Evolutionary conservation across 2,888 invertebrate species (phyloP), one percentile per base, ranked within the genome.

Genomic region (Mesorhabditis belari): DNA sequence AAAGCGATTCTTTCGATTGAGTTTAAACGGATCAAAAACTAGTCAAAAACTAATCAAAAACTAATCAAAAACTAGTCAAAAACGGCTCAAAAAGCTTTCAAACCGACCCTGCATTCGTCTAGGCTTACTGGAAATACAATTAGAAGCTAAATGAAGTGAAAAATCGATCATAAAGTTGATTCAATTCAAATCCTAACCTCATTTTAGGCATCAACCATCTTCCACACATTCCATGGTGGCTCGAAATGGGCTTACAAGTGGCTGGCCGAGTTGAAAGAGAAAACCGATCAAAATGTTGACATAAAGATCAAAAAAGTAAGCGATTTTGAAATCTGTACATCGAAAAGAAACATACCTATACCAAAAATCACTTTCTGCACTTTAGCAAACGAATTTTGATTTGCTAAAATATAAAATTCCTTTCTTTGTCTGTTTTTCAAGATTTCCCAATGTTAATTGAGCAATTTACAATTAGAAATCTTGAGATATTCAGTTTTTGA

Each of bases 141-240:
- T n/a, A n/a, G n/a, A n/a, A n/a, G n/a, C n/a, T n/a, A n/a, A n/a
- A n/a, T n/a, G n/a, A n/a, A n/a, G n/a, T n/a, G n/a, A n/a, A n/a
- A n/a, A n/a, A n/a, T n/a, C n/a, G n/a, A n/a, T n/a, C n/a, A n/a
- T n/a, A n/a, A n/a, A n/a, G n/a, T n/a, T n/a, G n/a, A n/a, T n/a
- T n/a, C n/a, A n/a, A n/a, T n/a, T n/a, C n/a, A n/a, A n/a, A n/a
- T 3, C 9, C 49, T 21, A 29, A 12, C 29, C 29, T 21, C 17
- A 6, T 17, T n/a, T n/a, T 65, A 79, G 71, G 79, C 79, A 2
- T 75, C 74, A 27, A 78, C 79, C 24, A 73, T 76, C 21, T 79
- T 79, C 56, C 79, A 79, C 65, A 74, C 77, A 35, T 79, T 79
- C 64, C 79, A 79, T 60, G 63, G 66, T 4, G 76, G 76, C 12